phyloP scores from a whole-genome alignment of 1,140 invertebrate genomes.

The Euschistus heros region DNA sequence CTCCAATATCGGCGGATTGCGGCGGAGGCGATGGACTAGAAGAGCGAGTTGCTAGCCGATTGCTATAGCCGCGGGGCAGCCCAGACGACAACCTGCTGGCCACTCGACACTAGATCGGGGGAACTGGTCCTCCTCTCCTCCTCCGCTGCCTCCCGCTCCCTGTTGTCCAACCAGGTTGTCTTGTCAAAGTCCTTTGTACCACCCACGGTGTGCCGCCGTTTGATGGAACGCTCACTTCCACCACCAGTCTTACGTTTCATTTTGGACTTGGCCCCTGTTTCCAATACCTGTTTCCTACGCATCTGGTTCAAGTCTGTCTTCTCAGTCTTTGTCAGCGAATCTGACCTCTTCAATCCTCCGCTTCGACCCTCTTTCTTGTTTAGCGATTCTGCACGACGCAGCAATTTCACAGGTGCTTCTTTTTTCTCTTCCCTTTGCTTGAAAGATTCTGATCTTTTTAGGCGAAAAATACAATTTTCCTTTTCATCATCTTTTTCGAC shows the following conservation, averaged over 20 bases:
- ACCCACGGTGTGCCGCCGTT: slow-evolving; percentile 82
- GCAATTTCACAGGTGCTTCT: slow-evolving; percentile 21
- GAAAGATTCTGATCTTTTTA: slow-evolving; percentile 49
- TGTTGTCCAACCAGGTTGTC: slow-evolving; percentile 47
- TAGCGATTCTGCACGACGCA: slow-evolving; percentile 36
- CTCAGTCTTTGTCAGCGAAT: slow-evolving; percentile 64
- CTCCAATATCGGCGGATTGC: too few relatives aligned
- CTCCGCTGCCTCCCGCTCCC: slow-evolving; percentile 41
- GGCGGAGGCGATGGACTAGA: not conserved
- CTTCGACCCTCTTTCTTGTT: slow-evolving; percentile 35
- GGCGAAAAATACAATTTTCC: slow-evolving; percentile 20
- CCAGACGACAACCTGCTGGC: not conserved
- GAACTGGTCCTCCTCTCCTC: slow-evolving; percentile 47
- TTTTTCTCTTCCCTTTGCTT: slow-evolving; percentile 42
- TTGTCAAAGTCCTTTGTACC: slow-evolving; percentile 76
- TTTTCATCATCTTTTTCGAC: slow-evolving; percentile 31
- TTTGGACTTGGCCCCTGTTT: slow-evolving; percentile 38
- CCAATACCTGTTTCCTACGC: slow-evolving; percentile 50
- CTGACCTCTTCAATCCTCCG: slow-evolving; percentile 46
- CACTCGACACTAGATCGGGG: slow-evolving; percentile 39
- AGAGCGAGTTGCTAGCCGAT: not conserved
- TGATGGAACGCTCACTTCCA: slow-evolving; percentile 59
- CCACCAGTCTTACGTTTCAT: slow-evolving; percentile 62
- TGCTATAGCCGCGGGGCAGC: not conserved
- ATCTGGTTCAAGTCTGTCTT: slow-evolving; percentile 71